Evolutionary conservation across 1,140 invertebrate genomes (phyloP).

Genomic region (Drosophila lacteicornis): DNA sequence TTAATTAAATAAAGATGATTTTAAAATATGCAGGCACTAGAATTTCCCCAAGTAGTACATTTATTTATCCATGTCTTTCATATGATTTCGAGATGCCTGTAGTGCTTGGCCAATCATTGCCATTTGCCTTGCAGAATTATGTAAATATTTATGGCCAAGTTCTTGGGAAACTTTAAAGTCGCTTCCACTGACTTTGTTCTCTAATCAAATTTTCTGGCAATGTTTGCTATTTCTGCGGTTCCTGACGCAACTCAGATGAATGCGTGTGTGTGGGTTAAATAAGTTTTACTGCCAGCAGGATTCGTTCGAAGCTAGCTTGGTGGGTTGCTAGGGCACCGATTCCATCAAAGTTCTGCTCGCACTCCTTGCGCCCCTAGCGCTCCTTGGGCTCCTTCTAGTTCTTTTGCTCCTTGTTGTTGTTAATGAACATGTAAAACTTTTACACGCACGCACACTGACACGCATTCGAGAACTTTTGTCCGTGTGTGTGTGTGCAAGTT

Average conservation of each 20-base stretch:
- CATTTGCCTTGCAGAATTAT: conserved; percentile 14
- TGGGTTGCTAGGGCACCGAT: conserved; percentile 55
- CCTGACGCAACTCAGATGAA: conserved; percentile 8
- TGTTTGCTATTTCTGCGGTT: conserved; percentile 64
- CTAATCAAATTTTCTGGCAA: conserved; percentile 73
- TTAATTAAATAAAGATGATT: no score
- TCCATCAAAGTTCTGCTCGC: conserved; percentile 67
- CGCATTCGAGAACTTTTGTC: conserved; percentile 50
- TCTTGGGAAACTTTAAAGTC: conserved; percentile 44
- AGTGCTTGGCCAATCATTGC: background rate
- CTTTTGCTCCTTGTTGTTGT: conserved; percentile 51
- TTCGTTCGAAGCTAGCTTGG: conserved; percentile 26
- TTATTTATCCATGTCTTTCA: conserved; percentile 10
- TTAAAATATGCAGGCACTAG: background rate
- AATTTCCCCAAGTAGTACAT: background rate
- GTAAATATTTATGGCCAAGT: conserved; percentile 44
- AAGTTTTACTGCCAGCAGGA: conserved; percentile 64
- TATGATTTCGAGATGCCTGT: conserved; percentile 1
- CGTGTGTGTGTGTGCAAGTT: conserved; percentile 57
- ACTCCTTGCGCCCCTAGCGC: conserved; percentile 2
- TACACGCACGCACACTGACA: conserved; percentile 40
- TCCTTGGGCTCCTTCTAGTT: background rate
- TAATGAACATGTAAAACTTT: conserved; percentile 82
- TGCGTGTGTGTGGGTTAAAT: conserved; percentile 39
- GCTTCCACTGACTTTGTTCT: conserved; percentile 48